A percentile compares a stretch with the other conserved stretches of the same genome.
Evolutionary conservation across 2,888 invertebrate species (phyloP).

Genomic region (Synergus itoensis): DNA sequence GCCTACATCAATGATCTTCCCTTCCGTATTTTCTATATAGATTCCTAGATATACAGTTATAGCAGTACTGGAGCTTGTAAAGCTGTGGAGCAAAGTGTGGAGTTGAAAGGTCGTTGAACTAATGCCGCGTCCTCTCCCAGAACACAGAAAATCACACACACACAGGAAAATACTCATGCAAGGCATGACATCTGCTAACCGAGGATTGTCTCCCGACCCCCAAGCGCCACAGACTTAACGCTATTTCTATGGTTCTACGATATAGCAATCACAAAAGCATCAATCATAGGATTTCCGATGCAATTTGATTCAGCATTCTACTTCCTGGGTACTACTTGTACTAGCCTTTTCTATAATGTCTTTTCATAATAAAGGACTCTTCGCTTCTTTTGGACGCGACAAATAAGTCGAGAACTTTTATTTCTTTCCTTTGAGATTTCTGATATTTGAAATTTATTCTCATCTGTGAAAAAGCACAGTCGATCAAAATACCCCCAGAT

Average conservation of each 20-base stretch:
- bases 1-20: not conserved
- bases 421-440: not conserved
- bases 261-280: not conserved
- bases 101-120: conserved; percentile 67
- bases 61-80: conserved; percentile 56
- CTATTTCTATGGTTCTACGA: not conserved
- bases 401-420: not conserved
- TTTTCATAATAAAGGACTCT: not conserved
- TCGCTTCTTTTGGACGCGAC: not conserved
- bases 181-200: conserved; percentile 55
- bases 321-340: not conserved
- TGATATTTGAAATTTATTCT: not conserved
- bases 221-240: conserved; percentile 12
- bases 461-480: not conserved
- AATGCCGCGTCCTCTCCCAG: conserved; percentile 37
- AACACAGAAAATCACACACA: conserved; percentile 24
- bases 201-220: conserved; percentile 41
- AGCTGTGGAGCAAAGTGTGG: conserved; percentile 65
- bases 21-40: conserved; percentile 33
- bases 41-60: conserved; percentile 45
- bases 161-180: conserved; percentile 39
- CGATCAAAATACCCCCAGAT: not conserved
- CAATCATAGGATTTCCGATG: not conserved
- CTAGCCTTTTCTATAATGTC: not conserved
- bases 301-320: not conserved